These are phyloP conservation scores for Hyles vespertilio DNA, from an alignment of 1,140 invertebrate species.

Conservation along the genomic window DNA sequence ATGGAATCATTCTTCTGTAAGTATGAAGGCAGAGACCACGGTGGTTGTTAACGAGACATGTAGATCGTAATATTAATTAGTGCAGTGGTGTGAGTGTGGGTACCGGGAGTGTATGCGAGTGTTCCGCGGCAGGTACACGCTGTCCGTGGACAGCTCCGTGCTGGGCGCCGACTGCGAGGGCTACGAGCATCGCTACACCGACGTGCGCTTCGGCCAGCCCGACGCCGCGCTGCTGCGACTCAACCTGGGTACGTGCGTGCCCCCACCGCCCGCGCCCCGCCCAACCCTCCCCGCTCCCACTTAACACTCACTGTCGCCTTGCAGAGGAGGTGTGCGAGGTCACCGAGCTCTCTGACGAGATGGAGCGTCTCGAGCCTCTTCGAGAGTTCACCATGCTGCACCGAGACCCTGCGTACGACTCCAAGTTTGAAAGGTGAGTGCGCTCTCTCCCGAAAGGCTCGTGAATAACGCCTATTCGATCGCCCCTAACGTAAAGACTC, in stretches of 20 bases:
- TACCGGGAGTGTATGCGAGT: no score
- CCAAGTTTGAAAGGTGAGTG: conserved; percentile 30
- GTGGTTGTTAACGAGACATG: no score
- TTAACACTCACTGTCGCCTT: conserved; percentile 5
- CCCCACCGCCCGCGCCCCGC: not conserved
- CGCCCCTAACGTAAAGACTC: not conserved
- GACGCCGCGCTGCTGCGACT: conserved; percentile 32
- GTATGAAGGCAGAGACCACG: no score
- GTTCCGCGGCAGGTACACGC: conserved; percentile 39
- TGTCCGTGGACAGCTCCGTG: conserved; percentile 49
- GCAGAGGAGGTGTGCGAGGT: conserved; percentile 41
- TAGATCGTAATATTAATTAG: no score
- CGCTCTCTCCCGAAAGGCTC: not conserved
- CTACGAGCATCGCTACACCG: conserved; percentile 46
- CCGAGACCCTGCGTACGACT: conserved; percentile 38
- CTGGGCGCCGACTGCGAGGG: conserved; percentile 47
- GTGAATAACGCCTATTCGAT: not conserved
- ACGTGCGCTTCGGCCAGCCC: conserved; percentile 19
- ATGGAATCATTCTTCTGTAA: no score
- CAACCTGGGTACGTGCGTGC: conserved; percentile 30
- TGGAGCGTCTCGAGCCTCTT: conserved; percentile 45
- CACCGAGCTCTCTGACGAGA: conserved; percentile 27
- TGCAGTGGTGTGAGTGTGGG: no score
- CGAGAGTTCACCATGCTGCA: conserved; percentile 44
- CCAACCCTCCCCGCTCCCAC: not conserved